Base-by-base conservation (phyloP, 2,797 vertebrate genomes). In the Danio choprae region DNA sequence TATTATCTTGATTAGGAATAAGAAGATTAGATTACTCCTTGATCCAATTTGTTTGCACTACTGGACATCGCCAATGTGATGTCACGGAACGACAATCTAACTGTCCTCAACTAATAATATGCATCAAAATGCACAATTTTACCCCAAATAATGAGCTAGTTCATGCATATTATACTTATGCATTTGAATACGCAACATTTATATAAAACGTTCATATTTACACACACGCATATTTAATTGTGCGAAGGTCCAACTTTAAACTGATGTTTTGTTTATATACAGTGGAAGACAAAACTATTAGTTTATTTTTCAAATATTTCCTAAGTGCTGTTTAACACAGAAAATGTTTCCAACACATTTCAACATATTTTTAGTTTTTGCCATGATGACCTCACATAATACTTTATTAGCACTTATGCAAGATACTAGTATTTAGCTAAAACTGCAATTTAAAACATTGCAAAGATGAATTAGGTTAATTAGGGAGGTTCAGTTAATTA, bases 1-100 rank as follows among this genome's bases (percentile, higher is more conserved):
- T 85, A 87, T 92, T 87, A 88, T 87, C 84, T 88, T 87, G 91
- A 89, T 89, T 89, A 85, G 85, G 86, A 86, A 71, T 95, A 93
- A 95, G 83, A 89, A 87, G 95, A 94, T 96, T 95, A 87, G 95
- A 94, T 96, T 94, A 94, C 62, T 20, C 4, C 81, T 87, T 87
- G 84, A 92, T 88, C 89, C 85, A 90, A 91, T 91, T 93, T 90
- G 83, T 81, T 75, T 8, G 59, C 62, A 64, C 58, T 59, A 41
- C 40, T 62, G 56, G 50, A 22, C 10, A 41, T 51, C 22, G 46
- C n/a, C 7, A 5, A 51, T 50, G 36, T 80, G 82, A 79, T 68
- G 71, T 76, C 48, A 81, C 38, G 53, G 53, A 83, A 71, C 71
- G 58, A 51, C 65, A 51, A 43, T 8, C 59, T 0, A 67, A 48